Base-by-base conservation (phyloP, 2,888 invertebrate genomes). In the Agrotis puta region DNA sequence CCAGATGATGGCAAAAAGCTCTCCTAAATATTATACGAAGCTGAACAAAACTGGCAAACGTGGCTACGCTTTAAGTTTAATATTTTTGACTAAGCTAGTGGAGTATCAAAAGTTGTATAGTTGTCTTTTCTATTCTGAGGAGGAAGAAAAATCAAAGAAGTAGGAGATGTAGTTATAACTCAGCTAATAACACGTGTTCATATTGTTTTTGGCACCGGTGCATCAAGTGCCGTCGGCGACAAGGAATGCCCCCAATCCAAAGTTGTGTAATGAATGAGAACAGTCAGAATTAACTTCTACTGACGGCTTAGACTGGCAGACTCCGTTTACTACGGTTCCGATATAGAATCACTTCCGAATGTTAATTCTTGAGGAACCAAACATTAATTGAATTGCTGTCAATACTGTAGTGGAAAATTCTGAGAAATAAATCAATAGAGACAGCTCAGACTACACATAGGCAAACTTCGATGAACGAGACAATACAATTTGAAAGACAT, bases 261-360 rank as follows among this genome's bases (percentile, higher is more conserved):
- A 13, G 53, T 79, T 79, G 79, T 78, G 79, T 61, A 79, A 82
- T 79, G 82, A 78, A 82, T 78, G 68, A 50, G 68, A 66, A n/a
- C 27, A 67, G 63, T 73, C 73, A 54, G 74, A 73, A 65, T 82
- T 68, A 73, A 73, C 73, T 81, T 27, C 53, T 51, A 64, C 45
- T 53, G 73, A 64, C 65, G 53, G 65, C 47, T 68, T 59, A 82
- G 79, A 82, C 79, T 65, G 48, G 47, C 50, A 22, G 64, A 63
- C 64, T 72, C 73, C 53, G 39, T 68, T 82, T 73, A 79, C 67
- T 48, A 71, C 58, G 51, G 39, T 56, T 53, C 45, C 22, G n/a
- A 62, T 64, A 53, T 43, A 45, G 56, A 61, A 3, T 18, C 9
- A 51, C 43, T 61, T 64, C 6, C 11, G 45, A 78, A 9, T 45